These are phyloP conservation scores for Natrix natrix DNA, from an alignment of 2,797 vertebrate genomes.

Conservation along the genomic window DNA sequence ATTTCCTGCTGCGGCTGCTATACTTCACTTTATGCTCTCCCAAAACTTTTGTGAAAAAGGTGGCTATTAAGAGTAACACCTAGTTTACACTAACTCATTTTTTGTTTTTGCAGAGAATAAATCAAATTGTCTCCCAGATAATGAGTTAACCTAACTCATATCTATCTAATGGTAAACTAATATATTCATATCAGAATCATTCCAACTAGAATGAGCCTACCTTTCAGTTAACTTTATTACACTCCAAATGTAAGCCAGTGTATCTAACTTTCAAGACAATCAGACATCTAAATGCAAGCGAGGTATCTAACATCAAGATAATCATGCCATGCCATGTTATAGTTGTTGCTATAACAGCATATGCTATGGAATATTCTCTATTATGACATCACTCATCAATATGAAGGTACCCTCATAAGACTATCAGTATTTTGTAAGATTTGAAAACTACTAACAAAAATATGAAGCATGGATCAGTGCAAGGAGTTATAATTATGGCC, in stretches of 20 bases:
- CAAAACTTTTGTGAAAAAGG: neutral
- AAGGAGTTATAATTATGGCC: neutral
- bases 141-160: neutral
- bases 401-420: neutral
- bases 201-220: neutral
- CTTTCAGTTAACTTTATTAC: neutral
- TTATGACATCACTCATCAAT: slow-evolving; percentile 11
- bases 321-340: neutral
- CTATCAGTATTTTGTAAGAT: neutral
- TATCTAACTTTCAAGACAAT: neutral
- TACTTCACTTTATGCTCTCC: neutral
- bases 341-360: neutral
- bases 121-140: neutral
- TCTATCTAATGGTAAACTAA: neutral
- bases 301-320: rapidly evolving
- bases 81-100: neutral
- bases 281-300: neutral
- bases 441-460: neutral
- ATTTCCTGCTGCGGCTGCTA: neutral
- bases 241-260: neutral
- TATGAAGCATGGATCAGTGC: neutral
- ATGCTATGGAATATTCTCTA: rapidly evolving
- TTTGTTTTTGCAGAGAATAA: neutral
- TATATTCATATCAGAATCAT: rapidly evolving
- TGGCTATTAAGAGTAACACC: neutral